A percentile compares a stretch with the other conserved stretches of the same genome.
phyloP scores from a whole-genome alignment of 1,140 invertebrate species.

The Triops cancriformis region DNA sequence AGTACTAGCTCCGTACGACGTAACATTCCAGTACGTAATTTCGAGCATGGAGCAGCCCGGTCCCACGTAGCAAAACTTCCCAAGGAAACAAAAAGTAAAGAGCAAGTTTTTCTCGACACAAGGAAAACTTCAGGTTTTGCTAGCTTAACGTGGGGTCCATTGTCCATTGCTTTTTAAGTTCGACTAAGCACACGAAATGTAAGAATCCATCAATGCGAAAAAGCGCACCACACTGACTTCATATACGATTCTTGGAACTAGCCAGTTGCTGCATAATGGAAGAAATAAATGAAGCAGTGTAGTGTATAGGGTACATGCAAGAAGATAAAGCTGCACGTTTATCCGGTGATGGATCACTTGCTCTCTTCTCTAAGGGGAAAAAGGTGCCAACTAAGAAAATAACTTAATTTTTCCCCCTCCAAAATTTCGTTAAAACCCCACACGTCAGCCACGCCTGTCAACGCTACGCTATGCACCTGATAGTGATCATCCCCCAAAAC shows the following conservation, averaged over 20 bases:
- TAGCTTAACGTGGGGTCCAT: neutral
- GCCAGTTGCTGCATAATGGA: neutral
- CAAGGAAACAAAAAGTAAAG: no score
- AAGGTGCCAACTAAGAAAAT: neutral
- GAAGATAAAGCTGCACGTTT: conserved; percentile 1
- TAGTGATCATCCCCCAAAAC: no score
- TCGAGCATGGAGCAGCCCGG: no score
- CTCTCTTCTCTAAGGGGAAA: neutral
- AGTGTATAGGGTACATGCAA: neutral
- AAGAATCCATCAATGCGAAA: conserved; percentile 14
- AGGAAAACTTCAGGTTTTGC: neutral
- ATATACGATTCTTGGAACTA: neutral
- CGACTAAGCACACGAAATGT: neutral
- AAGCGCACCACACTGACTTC: neutral
- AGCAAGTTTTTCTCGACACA: no score
- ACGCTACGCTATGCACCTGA: no score
- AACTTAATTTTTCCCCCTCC: no score
- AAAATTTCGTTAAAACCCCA: no score
- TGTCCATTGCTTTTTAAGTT: neutral
- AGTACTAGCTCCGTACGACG: no score
- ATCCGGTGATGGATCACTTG: neutral
- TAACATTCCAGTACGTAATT: no score
- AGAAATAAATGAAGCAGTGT: neutral
- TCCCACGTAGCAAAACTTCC: no score
- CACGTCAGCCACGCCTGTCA: no score